A percentile compares a stretch with the other conserved stretches of the same genome.
Conservation (phyloP, 2,888 invertebrate species). For the Acleris sparsana region DNA sequence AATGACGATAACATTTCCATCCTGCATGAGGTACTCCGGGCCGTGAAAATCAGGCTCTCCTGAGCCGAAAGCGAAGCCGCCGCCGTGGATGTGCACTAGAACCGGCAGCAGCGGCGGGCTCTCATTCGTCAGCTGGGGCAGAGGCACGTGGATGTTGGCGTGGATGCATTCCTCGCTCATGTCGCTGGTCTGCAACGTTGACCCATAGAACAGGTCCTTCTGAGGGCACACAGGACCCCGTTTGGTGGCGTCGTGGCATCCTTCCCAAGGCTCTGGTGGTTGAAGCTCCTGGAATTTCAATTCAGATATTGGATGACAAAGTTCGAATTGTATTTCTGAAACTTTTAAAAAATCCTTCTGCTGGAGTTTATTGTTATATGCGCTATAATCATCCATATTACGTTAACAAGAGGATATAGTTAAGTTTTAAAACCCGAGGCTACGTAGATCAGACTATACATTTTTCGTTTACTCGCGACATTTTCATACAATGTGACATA, state of each 20-base stretch:
- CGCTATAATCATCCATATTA: no score
- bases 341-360: no score
- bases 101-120: constrained; percentile 53
- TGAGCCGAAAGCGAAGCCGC: constrained; percentile 73
- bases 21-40: constrained; percentile 66
- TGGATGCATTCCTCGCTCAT: constrained; percentile 69
- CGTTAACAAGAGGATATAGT: no score
- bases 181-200: constrained; percentile 50
- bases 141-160: constrained; percentile 71
- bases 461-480: no score
- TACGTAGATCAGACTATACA: no score
- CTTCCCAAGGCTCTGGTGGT: constrained; percentile 77
- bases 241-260: constrained; percentile 77
- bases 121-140: constrained; percentile 43
- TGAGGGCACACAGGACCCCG: constrained; percentile 86
- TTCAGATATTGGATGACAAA: not conserved
- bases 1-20: constrained; percentile 63
- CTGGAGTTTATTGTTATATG: no score
- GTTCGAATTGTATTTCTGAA: not conserved
- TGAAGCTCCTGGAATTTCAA: constrained; percentile 72
- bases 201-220: constrained; percentile 69
- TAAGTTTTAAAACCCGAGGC: no score
- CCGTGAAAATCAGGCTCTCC: constrained; percentile 70
- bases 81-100: constrained; percentile 73
- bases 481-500: no score